Evolutionary conservation across 2,888 invertebrate genomes (phyloP).

Genomic region (Dichetophora obliterata): DNA sequence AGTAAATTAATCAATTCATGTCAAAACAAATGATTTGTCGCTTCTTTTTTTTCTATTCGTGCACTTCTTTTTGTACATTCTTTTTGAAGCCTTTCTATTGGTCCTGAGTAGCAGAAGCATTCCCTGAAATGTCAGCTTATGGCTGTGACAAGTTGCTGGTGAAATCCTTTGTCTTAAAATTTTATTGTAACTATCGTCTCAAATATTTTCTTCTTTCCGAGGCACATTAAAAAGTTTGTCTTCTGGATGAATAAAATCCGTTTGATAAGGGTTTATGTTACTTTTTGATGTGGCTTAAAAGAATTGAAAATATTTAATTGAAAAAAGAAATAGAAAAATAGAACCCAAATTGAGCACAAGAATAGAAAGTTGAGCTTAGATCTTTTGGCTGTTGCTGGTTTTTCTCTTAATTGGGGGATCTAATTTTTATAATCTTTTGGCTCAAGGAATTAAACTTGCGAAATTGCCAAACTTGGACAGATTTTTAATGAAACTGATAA

Average conservation of each 20-base stretch:
- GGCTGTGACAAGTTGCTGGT: conserved; percentile 34
- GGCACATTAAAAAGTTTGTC: conserved; percentile 30
- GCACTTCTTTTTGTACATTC: not conserved
- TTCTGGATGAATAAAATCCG: conserved; percentile 25
- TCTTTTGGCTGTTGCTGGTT: conserved; percentile 14
- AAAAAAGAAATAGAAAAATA: not conserved
- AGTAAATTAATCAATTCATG: conserved; percentile 37
- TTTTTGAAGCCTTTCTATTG: not conserved
- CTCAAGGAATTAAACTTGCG: conserved; percentile 17
- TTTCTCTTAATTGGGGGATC: conserved; percentile 28
- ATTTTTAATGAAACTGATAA: conserved; percentile 4
- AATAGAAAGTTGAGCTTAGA: conserved; percentile 3
- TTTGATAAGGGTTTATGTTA: conserved; percentile 35
- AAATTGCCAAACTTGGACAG: conserved; percentile 15
- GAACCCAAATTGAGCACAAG: not conserved
- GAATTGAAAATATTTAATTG: conserved; percentile 28
- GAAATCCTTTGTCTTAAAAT: conserved; percentile 32
- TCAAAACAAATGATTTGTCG: conserved; percentile 18
- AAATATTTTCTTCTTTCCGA: not conserved
- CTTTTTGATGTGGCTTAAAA: conserved; percentile 32
- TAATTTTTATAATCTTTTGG: conserved; percentile 21
- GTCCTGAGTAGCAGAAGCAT: not conserved
- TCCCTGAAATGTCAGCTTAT: conserved; percentile 33
- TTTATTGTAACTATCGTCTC: conserved; percentile 28
- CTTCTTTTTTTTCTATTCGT: not conserved